Percentiles rank a stretch among this genome's conserved stretches.
Evolutionary conservation across 2,797 vertebrate genomes (phyloP).

Genomic region (Rachycentron canadum): DNA sequence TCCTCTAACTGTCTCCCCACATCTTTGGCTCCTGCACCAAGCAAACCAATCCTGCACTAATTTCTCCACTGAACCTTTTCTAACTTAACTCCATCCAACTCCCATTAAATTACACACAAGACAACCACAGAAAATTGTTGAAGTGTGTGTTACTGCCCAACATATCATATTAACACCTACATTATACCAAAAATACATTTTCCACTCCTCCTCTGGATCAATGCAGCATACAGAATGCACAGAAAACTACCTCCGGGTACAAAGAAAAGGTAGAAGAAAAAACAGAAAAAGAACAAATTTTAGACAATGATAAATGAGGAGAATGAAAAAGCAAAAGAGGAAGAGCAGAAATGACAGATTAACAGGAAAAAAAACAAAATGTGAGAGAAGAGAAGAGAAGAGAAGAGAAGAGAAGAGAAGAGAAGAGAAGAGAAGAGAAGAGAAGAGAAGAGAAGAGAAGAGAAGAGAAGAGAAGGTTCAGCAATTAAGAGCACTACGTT

Average conservation of each 20-base stretch:
- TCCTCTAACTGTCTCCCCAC: too few species aligned
- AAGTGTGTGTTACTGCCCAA: background rate
- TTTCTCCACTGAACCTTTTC: background rate
- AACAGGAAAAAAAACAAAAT: background rate
- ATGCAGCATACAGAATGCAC: background rate
- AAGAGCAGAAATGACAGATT: constrained; percentile 14
- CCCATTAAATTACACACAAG: background rate
- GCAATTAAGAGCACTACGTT: constrained; percentile 69
- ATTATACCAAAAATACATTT: background rate
- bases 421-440: background rate
- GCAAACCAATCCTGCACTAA: background rate
- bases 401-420: background rate
- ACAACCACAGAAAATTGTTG: background rate
- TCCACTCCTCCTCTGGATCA: background rate
- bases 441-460: background rate
- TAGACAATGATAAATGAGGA: constrained; percentile 30
- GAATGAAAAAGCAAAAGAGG: background rate
- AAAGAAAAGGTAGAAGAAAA: background rate
- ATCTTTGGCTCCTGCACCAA: background rate
- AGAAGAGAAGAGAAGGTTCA: constrained; percentile 16
- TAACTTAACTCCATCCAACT: background rate
- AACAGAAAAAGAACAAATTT: background rate
- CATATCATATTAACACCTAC: background rate
- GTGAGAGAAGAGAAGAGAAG: too few species aligned
- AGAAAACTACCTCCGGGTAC: constrained; percentile 4